Percentiles rank a stretch among this genome's conserved stretches.
Conservation (phyloP, 2,797 vertebrate species). For the Decapterus maruadsi region DNA sequence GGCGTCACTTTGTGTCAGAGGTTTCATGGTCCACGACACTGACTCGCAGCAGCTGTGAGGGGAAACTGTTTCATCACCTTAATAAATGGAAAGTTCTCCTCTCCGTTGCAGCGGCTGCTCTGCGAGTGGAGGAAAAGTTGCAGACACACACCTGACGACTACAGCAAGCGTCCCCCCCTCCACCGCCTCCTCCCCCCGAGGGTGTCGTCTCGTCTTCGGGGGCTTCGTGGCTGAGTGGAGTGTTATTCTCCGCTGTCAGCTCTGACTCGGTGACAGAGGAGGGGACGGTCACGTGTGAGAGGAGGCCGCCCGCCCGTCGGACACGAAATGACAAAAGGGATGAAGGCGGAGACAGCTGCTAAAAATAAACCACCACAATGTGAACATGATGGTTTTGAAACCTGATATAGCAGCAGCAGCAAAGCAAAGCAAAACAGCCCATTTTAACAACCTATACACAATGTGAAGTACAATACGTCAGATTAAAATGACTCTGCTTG, state of each 20-base stretch:
- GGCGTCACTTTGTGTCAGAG: background rate
- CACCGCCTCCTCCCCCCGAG: too few species aligned
- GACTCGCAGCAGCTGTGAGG: constrained; percentile 18
- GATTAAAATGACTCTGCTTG: too few species aligned
- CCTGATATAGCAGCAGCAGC: background rate
- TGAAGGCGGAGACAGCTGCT: constrained; percentile 11
- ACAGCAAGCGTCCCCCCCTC: too few species aligned
- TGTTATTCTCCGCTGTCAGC: constrained; percentile 56
- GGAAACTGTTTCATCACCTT: constrained; percentile 79
- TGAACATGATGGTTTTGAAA: constrained; percentile 2
- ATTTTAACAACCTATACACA: background rate
- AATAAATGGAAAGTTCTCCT: constrained; percentile 78
- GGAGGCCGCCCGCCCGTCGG: background rate
- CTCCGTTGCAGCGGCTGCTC: constrained; percentile 21
- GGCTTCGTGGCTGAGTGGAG: constrained; percentile 34
- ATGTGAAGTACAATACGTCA: too few species aligned
- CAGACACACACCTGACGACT: constrained; percentile 47
- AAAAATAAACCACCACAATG: constrained; percentile 57
- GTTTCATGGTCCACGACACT: background rate
- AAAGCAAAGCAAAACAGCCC: constrained; percentile 1
- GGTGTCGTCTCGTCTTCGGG: constrained; percentile 35
- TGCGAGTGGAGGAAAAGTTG: constrained; percentile 43
- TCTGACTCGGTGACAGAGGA: constrained; percentile 50
- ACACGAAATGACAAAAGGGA: constrained; percentile 46
- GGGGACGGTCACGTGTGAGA: constrained; percentile 5